phyloP scores from a whole-genome alignment of 2,113 vertebrate genomes.

The Acanthisitta chloris region DNA sequence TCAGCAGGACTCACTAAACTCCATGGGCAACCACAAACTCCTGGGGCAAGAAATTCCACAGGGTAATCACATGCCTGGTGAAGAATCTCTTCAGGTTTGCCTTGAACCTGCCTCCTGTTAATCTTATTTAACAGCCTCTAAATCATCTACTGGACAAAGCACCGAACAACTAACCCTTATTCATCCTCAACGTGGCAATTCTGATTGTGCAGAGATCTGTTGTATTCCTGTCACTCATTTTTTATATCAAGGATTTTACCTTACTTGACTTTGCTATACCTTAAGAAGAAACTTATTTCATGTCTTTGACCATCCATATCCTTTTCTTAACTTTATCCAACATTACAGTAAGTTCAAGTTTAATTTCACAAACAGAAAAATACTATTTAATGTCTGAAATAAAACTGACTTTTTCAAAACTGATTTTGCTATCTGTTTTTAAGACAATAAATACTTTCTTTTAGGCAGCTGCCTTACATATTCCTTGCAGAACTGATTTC shows the following conservation, averaged over 20 bases:
- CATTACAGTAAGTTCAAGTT: not conserved
- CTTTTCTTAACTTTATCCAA: not conserved
- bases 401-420: not conserved
- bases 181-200: not conserved
- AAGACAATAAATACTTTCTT: not conserved
- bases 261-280: not conserved
- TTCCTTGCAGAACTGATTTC: not conserved
- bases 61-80: not conserved
- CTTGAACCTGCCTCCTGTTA: not conserved
- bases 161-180: not conserved
- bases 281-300: not conserved
- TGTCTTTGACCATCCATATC: not conserved
- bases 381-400: not conserved
- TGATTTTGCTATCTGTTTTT: not conserved
- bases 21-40: not conserved
- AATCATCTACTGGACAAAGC: not conserved
- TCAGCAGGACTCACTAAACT: not conserved
- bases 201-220: not conserved
- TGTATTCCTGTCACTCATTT: accelerated
- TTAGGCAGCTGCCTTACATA: not conserved
- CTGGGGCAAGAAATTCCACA: not conserved
- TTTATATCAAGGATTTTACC: not conserved
- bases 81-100: not conserved
- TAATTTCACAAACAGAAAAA: not conserved
- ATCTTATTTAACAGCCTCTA: not conserved